Percentiles rank a stretch among this genome's conserved stretches.
These are phyloP conservation scores for Crypturellus undulatus DNA, from an alignment of 2,113 vertebrate species.

Conservation along the genomic window DNA sequence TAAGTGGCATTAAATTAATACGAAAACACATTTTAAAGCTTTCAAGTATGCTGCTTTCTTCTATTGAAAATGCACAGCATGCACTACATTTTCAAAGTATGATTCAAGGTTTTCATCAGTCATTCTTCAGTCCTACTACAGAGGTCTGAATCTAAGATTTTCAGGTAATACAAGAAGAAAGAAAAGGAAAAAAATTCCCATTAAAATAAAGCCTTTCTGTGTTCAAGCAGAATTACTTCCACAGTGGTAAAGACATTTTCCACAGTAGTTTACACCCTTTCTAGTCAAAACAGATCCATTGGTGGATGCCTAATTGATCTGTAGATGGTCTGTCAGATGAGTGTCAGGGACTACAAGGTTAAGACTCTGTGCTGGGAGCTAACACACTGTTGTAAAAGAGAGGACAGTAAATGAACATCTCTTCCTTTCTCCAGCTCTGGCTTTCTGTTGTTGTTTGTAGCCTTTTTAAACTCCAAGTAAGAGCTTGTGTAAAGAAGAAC, in stretches of 20 bases:
- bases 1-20: slow-evolving; percentile 27
- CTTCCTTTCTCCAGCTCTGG: neutral
- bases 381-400: neutral
- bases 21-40: slow-evolving; percentile 28
- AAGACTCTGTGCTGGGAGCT: neutral
- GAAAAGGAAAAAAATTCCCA: neutral
- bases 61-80: slow-evolving; percentile 7
- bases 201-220: neutral
- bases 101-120: slow-evolving; percentile 14
- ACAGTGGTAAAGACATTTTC: neutral
- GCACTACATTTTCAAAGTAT: slow-evolving; percentile 21
- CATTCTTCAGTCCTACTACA: neutral
- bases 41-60: slow-evolving; percentile 22
- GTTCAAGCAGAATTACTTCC: neutral
- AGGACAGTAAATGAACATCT: neutral
- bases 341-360: neutral
- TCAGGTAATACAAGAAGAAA: neutral
- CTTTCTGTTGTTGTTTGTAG: neutral
- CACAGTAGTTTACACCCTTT: neutral
- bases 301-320: neutral
- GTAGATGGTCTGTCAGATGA: neutral
- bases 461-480: neutral
- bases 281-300: neutral
- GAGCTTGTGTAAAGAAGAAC: neutral
- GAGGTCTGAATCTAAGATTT: neutral